These are phyloP conservation scores for Serrognathus titanus DNA, from an alignment of 2,888 invertebrate species.

Conservation along the genomic window DNA sequence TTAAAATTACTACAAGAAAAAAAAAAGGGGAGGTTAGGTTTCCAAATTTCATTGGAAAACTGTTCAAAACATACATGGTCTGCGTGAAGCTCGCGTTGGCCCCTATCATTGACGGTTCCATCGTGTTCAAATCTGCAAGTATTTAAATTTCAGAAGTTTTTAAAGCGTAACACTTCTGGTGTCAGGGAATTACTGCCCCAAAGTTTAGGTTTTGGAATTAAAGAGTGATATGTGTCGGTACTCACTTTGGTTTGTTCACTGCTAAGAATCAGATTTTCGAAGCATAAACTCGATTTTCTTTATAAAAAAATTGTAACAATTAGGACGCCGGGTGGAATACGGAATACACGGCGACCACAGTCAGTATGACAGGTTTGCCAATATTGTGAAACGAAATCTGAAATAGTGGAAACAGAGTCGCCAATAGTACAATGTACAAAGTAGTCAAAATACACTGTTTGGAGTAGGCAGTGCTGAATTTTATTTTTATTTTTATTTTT, in stretches of 20 bases:
- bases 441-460: too few species aligned
- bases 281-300: background rate
- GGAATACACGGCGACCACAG: too few species aligned
- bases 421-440: too few species aligned
- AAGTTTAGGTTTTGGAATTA: too few species aligned
- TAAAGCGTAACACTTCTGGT: background rate
- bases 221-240: too few species aligned
- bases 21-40: background rate
- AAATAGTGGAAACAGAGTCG: too few species aligned
- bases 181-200: too few species aligned
- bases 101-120: slow-evolving; percentile 31
- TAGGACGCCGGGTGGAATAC: background rate
- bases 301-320: background rate
- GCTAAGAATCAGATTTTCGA: background rate
- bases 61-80: slow-evolving; percentile 35
- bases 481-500: too few species aligned
- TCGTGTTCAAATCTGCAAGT: slow-evolving; percentile 15
- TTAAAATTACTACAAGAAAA: slow-evolving; percentile 38
- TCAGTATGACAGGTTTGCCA: too few species aligned
- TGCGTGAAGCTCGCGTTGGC: slow-evolving; percentile 34
- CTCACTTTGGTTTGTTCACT: background rate
- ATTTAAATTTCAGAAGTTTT: background rate
- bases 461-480: too few species aligned
- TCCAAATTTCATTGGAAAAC: background rate
- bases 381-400: too few species aligned